Conservation (phyloP, 2,113 vertebrate genomes). For the Gila orcuttii region DNA sequence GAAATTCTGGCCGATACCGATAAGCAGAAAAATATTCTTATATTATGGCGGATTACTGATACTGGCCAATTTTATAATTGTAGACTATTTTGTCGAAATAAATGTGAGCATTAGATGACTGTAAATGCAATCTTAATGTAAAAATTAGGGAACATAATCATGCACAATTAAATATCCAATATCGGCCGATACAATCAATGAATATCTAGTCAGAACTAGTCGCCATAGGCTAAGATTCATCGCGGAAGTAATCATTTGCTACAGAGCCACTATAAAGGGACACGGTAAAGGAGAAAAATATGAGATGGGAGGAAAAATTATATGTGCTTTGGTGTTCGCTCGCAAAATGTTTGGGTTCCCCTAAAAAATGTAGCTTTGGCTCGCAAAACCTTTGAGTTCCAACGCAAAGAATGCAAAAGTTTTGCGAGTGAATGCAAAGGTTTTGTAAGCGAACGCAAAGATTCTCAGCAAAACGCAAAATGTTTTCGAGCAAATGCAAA, state of each 20-base stretch:
- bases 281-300: too few relatives aligned
- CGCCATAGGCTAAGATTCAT: background rate
- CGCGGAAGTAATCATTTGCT: background rate
- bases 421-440: too few relatives aligned
- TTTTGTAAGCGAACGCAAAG: too few relatives aligned
- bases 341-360: too few relatives aligned
- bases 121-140: background rate
- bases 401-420: too few relatives aligned
- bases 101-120: background rate
- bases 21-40: background rate
- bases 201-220: background rate
- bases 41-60: background rate
- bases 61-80: background rate
- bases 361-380: too few relatives aligned
- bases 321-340: too few relatives aligned
- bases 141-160: background rate
- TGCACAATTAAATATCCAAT: background rate
- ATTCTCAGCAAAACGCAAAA: too few relatives aligned
- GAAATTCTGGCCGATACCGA: background rate
- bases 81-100: background rate
- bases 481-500: too few relatives aligned
- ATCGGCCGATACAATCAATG: background rate
- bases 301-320: too few relatives aligned
- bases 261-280: too few relatives aligned
- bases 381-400: too few relatives aligned